Conservation (phyloP, 2,113 vertebrate genomes). For the Cyanoderma ruficeps region DNA sequence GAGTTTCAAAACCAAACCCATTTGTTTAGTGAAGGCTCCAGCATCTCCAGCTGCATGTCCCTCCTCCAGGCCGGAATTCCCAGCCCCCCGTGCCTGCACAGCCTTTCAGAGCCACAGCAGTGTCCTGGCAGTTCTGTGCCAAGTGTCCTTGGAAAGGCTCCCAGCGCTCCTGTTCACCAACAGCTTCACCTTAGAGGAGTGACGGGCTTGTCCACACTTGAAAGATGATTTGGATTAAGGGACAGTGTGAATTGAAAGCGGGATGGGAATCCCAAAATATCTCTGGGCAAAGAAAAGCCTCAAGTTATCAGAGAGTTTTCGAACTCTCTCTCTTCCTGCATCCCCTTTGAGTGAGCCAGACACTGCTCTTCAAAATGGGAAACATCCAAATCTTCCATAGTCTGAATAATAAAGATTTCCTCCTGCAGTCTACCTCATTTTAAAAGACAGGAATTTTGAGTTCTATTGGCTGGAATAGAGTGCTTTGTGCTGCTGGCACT, state of each 20-base stretch:
- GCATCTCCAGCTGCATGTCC: background rate
- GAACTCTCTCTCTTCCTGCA: background rate
- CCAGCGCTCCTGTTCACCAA: background rate
- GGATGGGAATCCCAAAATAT: background rate
- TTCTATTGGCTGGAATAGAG: rapidly evolving
- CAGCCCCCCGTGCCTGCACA: rapidly evolving
- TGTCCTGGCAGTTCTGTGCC: background rate
- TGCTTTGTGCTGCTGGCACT: background rate
- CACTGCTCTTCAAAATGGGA: background rate
- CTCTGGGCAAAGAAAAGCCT: background rate
- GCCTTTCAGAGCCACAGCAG: background rate
- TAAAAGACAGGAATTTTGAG: background rate
- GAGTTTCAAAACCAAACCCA: background rate
- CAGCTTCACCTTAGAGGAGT: background rate
- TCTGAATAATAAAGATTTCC: background rate
- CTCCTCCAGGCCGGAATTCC: background rate
- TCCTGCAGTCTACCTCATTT: background rate
- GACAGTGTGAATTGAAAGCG: background rate
- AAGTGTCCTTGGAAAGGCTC: background rate
- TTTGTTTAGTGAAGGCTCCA: background rate
- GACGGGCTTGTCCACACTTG: background rate
- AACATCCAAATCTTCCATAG: background rate
- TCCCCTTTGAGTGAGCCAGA: background rate
- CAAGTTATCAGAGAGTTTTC: background rate
- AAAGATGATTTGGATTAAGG: background rate